Base-by-base conservation (phyloP, 2,888 invertebrate genomes). In the Apamea crenata region DNA sequence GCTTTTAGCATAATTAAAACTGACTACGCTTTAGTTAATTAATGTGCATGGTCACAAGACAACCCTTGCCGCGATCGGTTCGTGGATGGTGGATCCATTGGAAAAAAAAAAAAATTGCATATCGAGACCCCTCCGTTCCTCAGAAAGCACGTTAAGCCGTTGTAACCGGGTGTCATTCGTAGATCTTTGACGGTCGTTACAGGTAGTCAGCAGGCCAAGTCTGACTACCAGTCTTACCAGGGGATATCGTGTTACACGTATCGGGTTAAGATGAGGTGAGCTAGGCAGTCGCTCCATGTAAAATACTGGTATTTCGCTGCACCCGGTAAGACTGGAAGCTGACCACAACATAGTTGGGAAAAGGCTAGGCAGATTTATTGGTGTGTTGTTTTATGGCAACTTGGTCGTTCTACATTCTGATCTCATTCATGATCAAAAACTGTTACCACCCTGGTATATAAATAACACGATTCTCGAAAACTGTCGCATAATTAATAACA, bases 391-490 rank as follows among this genome's bases (percentile, higher is more conserved):
- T n/a, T n/a, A 68, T 68, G 2, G 6, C 10, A 10, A 18, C 67
- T 18, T 6, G 21, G 6, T 29, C 6, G 25, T 36, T 36, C 21
- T 65, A 36, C 7, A 12, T 65, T 65, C 1, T 56, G 3, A 56
- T 56, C 25, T 25, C 25, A 56, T 56, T 56, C 25, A 10, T 56
- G 12, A 36, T 36, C 4, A 18, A 56, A 67, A 77, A 25, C 25
- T 12, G 4, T 56, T 12, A 16, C 32, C 8, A 21, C 21, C 1
- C 32, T 21, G 10, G 2, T 78, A n/a, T 7, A 6, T 25, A 59
- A 67, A 76, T 32, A 63, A 32, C 36, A 32, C 10, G 29, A 68
- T 72, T 74, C 61, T 68, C n/a, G 18, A 73, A 81, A 84, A 29
- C 66, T 72, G 73, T 70, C 73, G 32, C 56, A 25, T 69, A 47